Percentiles rank a stretch among this genome's conserved stretches.
Evolutionary conservation across 1,140 invertebrate species (phyloP).

Genomic region (Drosophila lini): DNA sequence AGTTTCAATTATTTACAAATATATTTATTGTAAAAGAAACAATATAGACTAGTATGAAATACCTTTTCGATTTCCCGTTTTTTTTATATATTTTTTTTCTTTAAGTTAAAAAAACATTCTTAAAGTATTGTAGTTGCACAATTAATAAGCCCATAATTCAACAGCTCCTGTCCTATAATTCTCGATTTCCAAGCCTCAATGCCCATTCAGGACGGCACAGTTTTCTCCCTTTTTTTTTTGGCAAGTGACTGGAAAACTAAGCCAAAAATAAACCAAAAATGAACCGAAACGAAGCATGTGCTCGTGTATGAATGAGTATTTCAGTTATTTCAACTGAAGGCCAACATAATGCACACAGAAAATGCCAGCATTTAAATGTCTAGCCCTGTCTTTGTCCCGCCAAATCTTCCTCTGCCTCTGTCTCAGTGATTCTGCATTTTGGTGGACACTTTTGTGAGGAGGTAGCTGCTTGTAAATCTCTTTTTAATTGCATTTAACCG

Average conservation of each 20-base stretch:
- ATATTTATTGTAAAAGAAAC: no score
- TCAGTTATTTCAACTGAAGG: conserved; percentile 38
- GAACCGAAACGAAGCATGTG: conserved; percentile 16
- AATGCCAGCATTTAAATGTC: conserved; percentile 36
- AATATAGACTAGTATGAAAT: no score
- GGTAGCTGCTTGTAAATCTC: conserved; percentile 71
- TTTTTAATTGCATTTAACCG: conserved; percentile 80
- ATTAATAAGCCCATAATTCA: conserved; percentile 12
- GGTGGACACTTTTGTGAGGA: conserved; percentile 38
- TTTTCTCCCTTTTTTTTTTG: conserved; percentile 2
- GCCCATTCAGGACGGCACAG: neutral
- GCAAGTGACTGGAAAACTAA: conserved; percentile 13
- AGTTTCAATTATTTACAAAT: neutral
- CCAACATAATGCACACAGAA: conserved; percentile 45
- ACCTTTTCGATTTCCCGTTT: no score
- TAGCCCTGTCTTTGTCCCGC: neutral
- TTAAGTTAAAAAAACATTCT: neutral
- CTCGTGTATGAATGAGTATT: conserved; percentile 15
- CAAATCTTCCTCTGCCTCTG: neutral
- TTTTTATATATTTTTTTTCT: neutral
- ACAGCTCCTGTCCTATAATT: neutral
- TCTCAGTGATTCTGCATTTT: conserved; percentile 11
- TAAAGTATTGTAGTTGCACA: conserved; percentile 2
- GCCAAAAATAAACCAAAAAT: conserved; percentile 27
- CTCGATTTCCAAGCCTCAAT: conserved; percentile 1